Evolutionary conservation across 2,113 vertebrate genomes (phyloP).

Genomic region (Otus sunia): DNA sequence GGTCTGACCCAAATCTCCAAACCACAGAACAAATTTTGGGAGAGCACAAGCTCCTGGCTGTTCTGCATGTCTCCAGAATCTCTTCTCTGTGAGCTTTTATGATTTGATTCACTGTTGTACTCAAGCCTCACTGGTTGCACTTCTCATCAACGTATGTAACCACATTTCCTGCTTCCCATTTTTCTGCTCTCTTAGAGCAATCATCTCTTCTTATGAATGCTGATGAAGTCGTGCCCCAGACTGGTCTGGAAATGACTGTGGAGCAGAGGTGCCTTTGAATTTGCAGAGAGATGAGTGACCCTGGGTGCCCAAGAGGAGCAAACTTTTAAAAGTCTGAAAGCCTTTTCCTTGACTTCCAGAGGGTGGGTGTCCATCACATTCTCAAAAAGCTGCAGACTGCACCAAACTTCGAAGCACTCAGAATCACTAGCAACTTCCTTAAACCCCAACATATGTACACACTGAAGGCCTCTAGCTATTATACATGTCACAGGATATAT

Average conservation of each 20-base stretch:
- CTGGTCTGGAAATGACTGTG: background rate
- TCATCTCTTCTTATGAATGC: background rate
- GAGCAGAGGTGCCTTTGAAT: background rate
- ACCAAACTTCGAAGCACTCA: background rate
- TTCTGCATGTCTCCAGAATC: slow-evolving; percentile 2
- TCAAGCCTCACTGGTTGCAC: background rate
- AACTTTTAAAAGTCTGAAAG: background rate
- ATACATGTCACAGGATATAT: background rate
- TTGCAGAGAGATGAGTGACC: background rate
- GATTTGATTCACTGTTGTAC: background rate
- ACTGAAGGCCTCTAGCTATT: background rate
- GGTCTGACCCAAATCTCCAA: slow-evolving; percentile 25
- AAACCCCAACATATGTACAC: background rate
- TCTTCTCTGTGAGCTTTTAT: background rate
- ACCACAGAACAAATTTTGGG: slow-evolving; percentile 3
- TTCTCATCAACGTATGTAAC: background rate
- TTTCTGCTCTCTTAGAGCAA: background rate
- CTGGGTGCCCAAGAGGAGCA: background rate
- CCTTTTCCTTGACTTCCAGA: background rate
- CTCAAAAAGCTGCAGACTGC: background rate
- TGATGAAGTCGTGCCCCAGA: background rate
- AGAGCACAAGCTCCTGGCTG: background rate
- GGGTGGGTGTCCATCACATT: accelerated
- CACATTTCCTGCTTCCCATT: background rate
- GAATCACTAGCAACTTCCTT: background rate